phyloP scores from a whole-genome alignment of 2,888 invertebrate species.

The Drosophila barbarae region DNA sequence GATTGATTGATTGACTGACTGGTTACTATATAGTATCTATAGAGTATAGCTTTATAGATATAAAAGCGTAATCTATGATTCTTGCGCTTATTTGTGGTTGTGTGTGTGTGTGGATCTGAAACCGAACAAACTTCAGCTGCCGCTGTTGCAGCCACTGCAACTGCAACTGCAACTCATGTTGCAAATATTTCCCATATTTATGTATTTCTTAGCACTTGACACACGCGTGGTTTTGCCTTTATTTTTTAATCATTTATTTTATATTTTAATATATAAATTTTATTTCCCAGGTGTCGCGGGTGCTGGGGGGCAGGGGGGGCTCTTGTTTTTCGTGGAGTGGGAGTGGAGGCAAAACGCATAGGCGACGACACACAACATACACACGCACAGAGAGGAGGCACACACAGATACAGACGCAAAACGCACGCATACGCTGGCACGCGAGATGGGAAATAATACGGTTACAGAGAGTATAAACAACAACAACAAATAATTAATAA shows the following conservation, averaged over 20 bases:
- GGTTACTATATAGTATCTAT: constrained; percentile 32
- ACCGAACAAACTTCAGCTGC: constrained; percentile 64
- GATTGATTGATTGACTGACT: constrained; percentile 38
- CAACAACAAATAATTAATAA: constrained; percentile 75
- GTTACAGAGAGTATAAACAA: constrained; percentile 61
- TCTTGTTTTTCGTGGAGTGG: constrained; percentile 4
- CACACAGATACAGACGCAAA: constrained; percentile 30
- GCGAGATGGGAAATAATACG: constrained; percentile 54
- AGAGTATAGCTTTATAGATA: constrained; percentile 17
- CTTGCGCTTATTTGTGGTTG: constrained; percentile 9
- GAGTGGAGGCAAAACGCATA: constrained; percentile 35
- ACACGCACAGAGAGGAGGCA: constrained; percentile 24
- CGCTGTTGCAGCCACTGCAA: constrained; percentile 22
- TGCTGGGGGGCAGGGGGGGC: background rate
- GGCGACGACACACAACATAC: constrained; percentile 16
- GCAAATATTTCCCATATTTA: constrained; percentile 42
- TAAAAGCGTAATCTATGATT: constrained; percentile 32
- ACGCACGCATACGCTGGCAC: constrained; percentile 24
- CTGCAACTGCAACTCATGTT: constrained; percentile 52
- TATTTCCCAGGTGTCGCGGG: constrained; percentile 5
- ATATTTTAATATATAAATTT: constrained; percentile 3
- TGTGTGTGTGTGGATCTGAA: constrained; percentile 48
- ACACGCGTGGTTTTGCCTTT: constrained; percentile 28
- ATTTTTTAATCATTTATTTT: constrained; percentile 7
- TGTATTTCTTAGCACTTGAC: constrained; percentile 16